A percentile compares a stretch with the other conserved stretches of the same genome.
Evolutionary conservation across 2,113 vertebrate genomes (phyloP).

Genomic region (Capreolus pygargus): DNA sequence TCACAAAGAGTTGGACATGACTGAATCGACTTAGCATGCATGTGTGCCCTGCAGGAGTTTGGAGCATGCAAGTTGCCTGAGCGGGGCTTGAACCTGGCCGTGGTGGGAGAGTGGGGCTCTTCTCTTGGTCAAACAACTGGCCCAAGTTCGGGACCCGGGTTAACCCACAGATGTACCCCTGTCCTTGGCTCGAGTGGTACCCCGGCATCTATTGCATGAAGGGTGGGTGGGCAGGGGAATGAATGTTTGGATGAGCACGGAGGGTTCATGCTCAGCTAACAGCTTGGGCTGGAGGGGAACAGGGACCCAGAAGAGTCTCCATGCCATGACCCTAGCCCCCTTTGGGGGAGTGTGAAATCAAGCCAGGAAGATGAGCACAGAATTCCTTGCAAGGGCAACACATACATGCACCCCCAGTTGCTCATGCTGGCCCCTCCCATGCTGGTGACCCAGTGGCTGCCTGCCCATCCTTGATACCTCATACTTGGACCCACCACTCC

Average conservation of each 20-base stretch:
- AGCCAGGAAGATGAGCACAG: not conserved
- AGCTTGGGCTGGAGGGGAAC: not conserved
- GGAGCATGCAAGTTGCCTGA: too few relatives aligned
- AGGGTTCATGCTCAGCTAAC: accelerated
- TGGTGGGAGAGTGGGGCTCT: not conserved
- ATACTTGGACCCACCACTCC: not conserved
- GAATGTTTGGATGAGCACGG: accelerated
- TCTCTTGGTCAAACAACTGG: accelerated
- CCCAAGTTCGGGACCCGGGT: accelerated
- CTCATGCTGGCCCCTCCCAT: accelerated
- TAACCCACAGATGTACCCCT: not conserved
- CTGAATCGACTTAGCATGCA: not conserved
- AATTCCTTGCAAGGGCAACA: not conserved
- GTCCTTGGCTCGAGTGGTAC: not conserved
- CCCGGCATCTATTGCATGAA: accelerated
- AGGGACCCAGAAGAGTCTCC: accelerated
- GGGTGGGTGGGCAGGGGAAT: not conserved
- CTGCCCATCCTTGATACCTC: accelerated
- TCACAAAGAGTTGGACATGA: not conserved
- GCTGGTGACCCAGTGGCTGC: accelerated
- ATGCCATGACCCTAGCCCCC: accelerated
- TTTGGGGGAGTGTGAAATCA: accelerated
- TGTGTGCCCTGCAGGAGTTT: not conserved
- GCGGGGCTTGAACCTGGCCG: not conserved
- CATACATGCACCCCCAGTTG: accelerated